Evolutionary conservation across 2,888 invertebrate genomes (phyloP).

Genomic region (Maniola hyperantus): DNA sequence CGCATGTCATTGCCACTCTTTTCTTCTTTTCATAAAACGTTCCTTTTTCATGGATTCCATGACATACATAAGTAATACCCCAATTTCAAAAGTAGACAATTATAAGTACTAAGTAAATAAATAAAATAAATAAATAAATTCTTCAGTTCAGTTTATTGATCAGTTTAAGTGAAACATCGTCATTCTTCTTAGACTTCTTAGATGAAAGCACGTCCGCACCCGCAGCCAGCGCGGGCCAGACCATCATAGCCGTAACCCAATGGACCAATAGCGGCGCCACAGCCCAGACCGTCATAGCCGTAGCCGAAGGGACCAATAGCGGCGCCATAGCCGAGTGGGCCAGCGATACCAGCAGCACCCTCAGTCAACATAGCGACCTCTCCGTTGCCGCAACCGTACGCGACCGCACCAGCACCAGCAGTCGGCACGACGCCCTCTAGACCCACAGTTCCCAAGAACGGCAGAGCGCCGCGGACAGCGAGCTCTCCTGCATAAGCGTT

Average conservation of each 20-base stretch:
- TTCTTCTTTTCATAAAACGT: too few species aligned
- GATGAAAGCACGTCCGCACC: slow-evolving; percentile 40
- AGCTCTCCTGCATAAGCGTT: slow-evolving; percentile 49
- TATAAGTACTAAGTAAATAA: neutral
- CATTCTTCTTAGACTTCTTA: slow-evolving; percentile 31
- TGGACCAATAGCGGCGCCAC: slow-evolving; percentile 41
- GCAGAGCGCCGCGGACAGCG: slow-evolving; percentile 43
- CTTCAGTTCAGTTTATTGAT: neutral
- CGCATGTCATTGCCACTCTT: too few species aligned
- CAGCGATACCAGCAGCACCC: slow-evolving; percentile 33
- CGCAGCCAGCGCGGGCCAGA: slow-evolving; percentile 40
- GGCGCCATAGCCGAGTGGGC: slow-evolving; percentile 39
- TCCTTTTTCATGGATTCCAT: too few species aligned
- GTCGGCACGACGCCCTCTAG: slow-evolving; percentile 42
- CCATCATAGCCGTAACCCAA: slow-evolving; percentile 45
- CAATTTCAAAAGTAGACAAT: too few species aligned
- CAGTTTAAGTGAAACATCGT: neutral
- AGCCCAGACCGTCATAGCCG: slow-evolving; percentile 32
- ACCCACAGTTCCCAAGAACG: slow-evolving; percentile 31
- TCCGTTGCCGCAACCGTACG: slow-evolving; percentile 44
- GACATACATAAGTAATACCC: too few species aligned
- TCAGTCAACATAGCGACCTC: slow-evolving; percentile 39
- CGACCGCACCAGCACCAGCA: slow-evolving; percentile 41
- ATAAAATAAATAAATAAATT: neutral
- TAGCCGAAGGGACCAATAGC: slow-evolving; percentile 36